Evolutionary conservation across 2,888 invertebrate species (phyloP).

Genomic region (Apoderus coryli): DNA sequence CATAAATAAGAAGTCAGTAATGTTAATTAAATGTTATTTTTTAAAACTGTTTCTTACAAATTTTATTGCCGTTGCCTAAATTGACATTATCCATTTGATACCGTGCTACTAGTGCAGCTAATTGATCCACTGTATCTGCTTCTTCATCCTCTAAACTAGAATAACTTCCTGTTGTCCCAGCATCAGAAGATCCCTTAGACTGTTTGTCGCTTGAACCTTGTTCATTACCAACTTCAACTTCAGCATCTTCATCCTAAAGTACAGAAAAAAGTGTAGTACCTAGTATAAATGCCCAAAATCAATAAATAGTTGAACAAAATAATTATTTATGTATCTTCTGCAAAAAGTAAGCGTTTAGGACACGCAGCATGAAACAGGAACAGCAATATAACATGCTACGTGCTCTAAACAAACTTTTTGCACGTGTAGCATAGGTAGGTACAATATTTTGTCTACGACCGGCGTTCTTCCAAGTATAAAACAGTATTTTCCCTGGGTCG

Average conservation of each 20-base stretch:
- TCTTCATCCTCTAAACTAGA: constrained; percentile 40
- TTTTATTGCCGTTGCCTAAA: constrained; percentile 33
- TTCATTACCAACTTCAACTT: constrained; percentile 23
- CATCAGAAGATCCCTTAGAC: constrained; percentile 34
- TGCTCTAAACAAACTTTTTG: too few relatives aligned
- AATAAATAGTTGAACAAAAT: constrained; percentile 1
- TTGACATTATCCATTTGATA: constrained; percentile 32
- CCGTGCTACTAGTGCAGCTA: constrained; percentile 30
- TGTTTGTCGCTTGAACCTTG: constrained; percentile 24
- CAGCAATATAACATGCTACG: too few relatives aligned
- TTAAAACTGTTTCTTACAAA: constrained; percentile 28
- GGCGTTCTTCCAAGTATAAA: too few relatives aligned
- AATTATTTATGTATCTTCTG: not conserved
- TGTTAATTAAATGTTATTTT: too few relatives aligned
- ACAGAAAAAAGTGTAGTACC: not conserved
- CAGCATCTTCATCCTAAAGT: constrained; percentile 20
- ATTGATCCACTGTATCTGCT: constrained; percentile 30
- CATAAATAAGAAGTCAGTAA: too few relatives aligned
- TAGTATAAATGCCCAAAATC: not conserved
- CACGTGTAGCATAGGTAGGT: too few relatives aligned
- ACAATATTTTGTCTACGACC: too few relatives aligned
- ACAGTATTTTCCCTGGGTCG: too few relatives aligned
- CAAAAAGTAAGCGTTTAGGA: constrained; percentile 1
- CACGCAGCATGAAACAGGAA: too few relatives aligned
- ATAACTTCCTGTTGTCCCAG: constrained; percentile 38